phyloP scores from a whole-genome alignment of 2,113 vertebrate species.

The Tichodroma muraria region DNA sequence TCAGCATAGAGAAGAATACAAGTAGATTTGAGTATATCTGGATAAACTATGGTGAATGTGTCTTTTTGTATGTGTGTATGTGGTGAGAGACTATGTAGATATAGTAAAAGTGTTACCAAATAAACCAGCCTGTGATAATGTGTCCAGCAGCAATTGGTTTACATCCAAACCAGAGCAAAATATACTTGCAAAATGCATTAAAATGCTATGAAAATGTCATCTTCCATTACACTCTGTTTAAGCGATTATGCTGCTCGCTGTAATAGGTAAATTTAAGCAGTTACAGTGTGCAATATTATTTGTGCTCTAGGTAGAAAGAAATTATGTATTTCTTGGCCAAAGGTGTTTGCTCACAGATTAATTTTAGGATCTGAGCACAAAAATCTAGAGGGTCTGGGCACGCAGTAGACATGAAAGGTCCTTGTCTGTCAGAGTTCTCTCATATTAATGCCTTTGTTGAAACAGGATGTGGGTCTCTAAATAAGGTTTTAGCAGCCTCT shows the following conservation, averaged over 20 bases:
- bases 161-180: not conserved
- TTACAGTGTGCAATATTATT: not conserved
- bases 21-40: not conserved
- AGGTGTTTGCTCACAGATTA: not conserved
- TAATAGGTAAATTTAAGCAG: not conserved
- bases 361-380: not conserved
- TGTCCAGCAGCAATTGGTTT: not conserved
- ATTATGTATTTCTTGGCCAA: not conserved
- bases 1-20: not conserved
- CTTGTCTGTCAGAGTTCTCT: not conserved
- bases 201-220: not conserved
- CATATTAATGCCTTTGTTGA: not conserved
- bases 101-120: not conserved
- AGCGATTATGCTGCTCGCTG: not conserved
- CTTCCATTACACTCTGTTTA: not conserved
- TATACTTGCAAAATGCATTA: not conserved
- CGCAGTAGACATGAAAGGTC: not conserved
- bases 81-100: not conserved
- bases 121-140: not conserved
- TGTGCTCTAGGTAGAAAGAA: not conserved
- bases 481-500: not conserved
- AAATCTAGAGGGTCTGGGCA: not conserved
- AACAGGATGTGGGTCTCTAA: not conserved
- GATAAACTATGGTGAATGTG: not conserved
- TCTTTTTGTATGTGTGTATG: not conserved